Percentiles rank a stretch among this genome's conserved stretches.
phyloP scores from a whole-genome alignment of 2,888 invertebrate genomes.

The Megastigmus dorsalis region DNA sequence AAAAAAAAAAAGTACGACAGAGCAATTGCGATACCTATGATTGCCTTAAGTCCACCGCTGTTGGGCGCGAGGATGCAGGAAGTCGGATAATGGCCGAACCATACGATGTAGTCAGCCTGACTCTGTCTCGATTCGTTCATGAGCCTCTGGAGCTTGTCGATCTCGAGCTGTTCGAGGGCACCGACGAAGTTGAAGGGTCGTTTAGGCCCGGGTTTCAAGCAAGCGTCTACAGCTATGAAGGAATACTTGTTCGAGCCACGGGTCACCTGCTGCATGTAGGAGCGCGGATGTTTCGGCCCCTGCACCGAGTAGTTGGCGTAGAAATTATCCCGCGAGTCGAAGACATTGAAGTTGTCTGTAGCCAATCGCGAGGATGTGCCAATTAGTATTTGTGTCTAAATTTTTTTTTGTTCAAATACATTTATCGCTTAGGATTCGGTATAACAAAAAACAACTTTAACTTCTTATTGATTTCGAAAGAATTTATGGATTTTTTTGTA shows the following conservation, averaged over 20 bases:
- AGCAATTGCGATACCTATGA: constrained; percentile 71
- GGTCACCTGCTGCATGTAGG: constrained; percentile 81
- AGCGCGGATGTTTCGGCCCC: constrained; percentile 81
- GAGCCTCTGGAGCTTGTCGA: constrained; percentile 77
- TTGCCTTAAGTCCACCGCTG: constrained; percentile 75
- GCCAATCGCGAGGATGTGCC: too few relatives aligned
- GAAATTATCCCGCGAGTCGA: constrained; percentile 83
- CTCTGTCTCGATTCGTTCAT: constrained; percentile 76
- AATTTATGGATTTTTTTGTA: too few relatives aligned
- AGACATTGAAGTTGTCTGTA: constrained; percentile 93
- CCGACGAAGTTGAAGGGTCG: constrained; percentile 95
- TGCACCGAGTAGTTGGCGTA: constrained; percentile 87
- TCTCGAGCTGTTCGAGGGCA: constrained; percentile 78
- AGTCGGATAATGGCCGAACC: constrained; percentile 95
- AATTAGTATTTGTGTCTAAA: too few relatives aligned
- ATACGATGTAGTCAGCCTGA: constrained; percentile 80
- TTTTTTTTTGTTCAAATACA: too few relatives aligned
- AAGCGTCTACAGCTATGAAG: constrained; percentile 92
- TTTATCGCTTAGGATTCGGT: too few relatives aligned
- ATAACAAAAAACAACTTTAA: too few relatives aligned
- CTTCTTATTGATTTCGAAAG: too few relatives aligned
- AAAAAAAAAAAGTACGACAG: too few relatives aligned
- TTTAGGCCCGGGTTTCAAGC: constrained; percentile 89
- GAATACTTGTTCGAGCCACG: constrained; percentile 79
- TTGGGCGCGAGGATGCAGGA: constrained; percentile 84